Percentiles rank a stretch among this genome's conserved stretches.
These are phyloP conservation scores for Cryptotis parvus DNA, from an alignment of 2,113 vertebrate genomes.

Conservation along the genomic window DNA sequence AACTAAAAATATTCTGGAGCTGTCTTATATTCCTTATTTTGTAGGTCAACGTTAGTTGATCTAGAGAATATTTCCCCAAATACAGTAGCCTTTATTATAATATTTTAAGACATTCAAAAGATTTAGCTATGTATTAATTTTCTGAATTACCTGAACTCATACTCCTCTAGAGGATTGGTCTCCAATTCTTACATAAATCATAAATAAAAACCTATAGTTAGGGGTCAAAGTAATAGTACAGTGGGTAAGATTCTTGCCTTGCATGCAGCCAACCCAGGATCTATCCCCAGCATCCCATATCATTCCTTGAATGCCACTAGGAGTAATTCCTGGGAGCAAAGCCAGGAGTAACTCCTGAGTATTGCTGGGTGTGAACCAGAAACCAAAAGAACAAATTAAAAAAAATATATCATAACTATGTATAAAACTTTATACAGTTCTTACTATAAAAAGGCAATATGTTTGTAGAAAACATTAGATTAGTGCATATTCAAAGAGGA, in stretches of 20 bases:
- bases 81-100: neutral
- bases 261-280: no score
- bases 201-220: neutral
- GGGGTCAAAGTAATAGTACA: no score
- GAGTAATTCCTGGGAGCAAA: no score
- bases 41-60: neutral
- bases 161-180: neutral
- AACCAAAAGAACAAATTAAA: no score
- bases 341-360: no score
- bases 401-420: no score
- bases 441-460: neutral
- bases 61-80: neutral
- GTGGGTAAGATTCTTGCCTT: no score
- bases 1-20: no score
- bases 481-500: neutral
- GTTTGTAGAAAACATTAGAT: slow-evolving; percentile 8
- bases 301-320: no score
- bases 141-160: slow-evolving; percentile 17
- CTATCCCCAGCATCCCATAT: no score
- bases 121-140: neutral
- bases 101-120: neutral
- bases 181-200: neutral
- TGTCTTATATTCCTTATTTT: neutral
- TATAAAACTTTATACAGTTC: neutral
- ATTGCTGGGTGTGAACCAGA: no score